Percentiles rank a stretch among this genome's conserved stretches.
phyloP scores from a whole-genome alignment of 2,797 vertebrate species.

The Tachyglossus aculeatus region DNA sequence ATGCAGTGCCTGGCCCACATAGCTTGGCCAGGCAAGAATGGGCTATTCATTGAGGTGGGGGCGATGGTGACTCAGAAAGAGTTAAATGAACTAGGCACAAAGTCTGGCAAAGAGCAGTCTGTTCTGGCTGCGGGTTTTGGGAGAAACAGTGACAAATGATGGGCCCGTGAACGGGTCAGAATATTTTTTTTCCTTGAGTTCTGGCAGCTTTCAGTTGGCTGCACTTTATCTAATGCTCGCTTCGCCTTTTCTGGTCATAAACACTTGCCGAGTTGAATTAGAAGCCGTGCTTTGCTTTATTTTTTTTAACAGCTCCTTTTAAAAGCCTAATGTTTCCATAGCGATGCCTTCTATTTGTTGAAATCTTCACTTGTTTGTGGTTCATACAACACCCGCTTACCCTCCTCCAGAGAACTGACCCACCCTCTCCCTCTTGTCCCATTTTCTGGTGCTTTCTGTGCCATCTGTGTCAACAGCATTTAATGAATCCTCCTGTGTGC shows the following conservation, averaged over 20 bases:
- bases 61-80: background rate
- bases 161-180: conserved; percentile 22
- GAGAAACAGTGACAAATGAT: background rate
- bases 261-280: conserved; percentile 46
- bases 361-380: conserved; percentile 5
- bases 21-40: background rate
- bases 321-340: conserved; percentile 60
- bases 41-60: background rate
- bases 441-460: background rate
- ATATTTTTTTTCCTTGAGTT: conserved; percentile 29
- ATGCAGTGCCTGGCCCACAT: background rate
- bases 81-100: conserved; percentile 19
- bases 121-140: background rate
- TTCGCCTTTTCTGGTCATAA: conserved; percentile 73
- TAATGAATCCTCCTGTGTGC: too few relatives aligned
- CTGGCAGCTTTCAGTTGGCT: conserved; percentile 46
- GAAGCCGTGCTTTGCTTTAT: conserved; percentile 44
- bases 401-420: conserved; percentile 24
- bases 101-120: background rate
- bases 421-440: background rate
- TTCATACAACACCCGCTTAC: background rate
- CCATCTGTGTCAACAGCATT: too few relatives aligned
- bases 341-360: conserved; percentile 59
- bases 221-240: conserved; percentile 41
- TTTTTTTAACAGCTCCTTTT: conserved; percentile 53